Evolutionary conservation across 2,113 vertebrate genomes (phyloP).

Genomic region (Bubo bubo): DNA sequence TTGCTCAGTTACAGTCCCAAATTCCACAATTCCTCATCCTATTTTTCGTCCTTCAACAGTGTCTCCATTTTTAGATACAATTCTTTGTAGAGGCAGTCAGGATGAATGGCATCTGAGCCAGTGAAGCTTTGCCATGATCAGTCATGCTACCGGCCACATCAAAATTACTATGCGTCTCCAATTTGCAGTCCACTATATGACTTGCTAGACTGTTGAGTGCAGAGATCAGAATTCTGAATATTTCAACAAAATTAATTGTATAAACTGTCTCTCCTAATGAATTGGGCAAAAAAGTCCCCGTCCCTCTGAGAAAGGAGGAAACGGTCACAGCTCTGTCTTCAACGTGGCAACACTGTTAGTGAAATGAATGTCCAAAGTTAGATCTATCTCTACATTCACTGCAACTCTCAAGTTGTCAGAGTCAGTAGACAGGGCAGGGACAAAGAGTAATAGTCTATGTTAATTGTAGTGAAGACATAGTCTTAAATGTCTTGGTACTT

Average conservation of each 20-base stretch:
- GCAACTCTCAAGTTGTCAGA: not conserved
- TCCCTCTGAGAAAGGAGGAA: not conserved
- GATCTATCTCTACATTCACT: not conserved
- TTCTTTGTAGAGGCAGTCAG: not conserved
- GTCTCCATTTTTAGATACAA: not conserved
- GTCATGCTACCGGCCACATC: not conserved
- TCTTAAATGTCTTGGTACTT: not conserved
- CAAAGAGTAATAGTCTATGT: not conserved
- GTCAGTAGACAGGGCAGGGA: not conserved
- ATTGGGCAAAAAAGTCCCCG: not conserved
- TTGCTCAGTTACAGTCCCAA: not conserved
- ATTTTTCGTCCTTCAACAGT: not conserved
- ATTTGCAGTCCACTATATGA: not conserved
- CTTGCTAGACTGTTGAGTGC: not conserved
- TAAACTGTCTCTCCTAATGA: not conserved
- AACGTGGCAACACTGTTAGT: not conserved
- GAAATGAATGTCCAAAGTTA: not conserved
- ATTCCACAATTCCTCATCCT: not conserved
- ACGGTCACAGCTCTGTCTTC: not conserved
- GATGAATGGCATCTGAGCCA: not conserved
- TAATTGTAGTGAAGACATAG: not conserved
- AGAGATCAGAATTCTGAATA: not conserved
- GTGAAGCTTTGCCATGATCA: not conserved
- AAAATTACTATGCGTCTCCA: not conserved
- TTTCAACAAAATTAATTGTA: not conserved